Evolutionary conservation across 1,140 invertebrate species (phyloP).

Genomic region (Latrodectus geometricus): DNA sequence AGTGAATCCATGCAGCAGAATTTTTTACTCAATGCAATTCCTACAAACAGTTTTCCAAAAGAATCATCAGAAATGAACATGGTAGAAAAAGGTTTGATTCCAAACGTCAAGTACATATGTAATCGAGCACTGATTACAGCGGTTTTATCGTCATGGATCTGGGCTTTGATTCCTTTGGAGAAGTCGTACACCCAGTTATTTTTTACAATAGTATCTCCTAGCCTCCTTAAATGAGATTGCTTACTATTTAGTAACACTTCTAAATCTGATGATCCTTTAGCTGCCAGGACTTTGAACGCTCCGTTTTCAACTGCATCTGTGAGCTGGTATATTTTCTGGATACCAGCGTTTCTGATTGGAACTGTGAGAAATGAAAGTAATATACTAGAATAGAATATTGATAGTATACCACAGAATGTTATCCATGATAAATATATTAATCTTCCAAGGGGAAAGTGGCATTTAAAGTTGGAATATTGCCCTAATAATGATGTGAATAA

Average conservation of each 20-base stretch:
- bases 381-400: conserved; percentile 1
- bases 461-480: background rate
- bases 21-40: background rate
- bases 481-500: background rate
- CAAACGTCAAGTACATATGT: background rate
- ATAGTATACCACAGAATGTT: background rate
- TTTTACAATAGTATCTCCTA: background rate
- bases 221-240: background rate
- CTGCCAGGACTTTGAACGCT: conserved; percentile 2
- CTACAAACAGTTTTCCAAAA: background rate
- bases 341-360: background rate
- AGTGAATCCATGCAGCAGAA: conserved; percentile 9
- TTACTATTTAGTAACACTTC: background rate
- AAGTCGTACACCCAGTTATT: conserved; percentile 10
- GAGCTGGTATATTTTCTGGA: background rate
- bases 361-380: conserved; percentile 11
- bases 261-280: conserved; percentile 7
- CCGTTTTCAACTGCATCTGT: conserved; percentile 8
- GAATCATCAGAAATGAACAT: conserved; percentile 5
- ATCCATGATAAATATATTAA: background rate
- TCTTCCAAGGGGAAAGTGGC: background rate
- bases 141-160: background rate
- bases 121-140: background rate
- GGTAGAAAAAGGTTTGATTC: background rate
- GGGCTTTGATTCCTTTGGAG: background rate